These are phyloP conservation scores for Trachemys scripta DNA, from an alignment of 2,113 vertebrate species.

Conservation along the genomic window DNA sequence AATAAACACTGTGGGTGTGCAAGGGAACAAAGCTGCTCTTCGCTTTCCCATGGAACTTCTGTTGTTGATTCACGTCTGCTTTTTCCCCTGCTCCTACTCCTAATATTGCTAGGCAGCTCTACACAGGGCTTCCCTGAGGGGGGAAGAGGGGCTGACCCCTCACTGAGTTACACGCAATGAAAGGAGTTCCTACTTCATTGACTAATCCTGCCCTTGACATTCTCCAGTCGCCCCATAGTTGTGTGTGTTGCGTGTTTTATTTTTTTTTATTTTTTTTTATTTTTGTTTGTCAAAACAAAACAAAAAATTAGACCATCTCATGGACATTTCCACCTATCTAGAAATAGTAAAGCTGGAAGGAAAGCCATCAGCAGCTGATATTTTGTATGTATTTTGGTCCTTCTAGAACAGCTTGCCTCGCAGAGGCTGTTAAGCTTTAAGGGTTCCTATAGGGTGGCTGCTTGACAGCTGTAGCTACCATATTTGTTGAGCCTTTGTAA, in stretches of 20 bases:
- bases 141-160: not conserved
- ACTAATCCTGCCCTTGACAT: not conserved
- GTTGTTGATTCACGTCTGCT: not conserved
- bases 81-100: not conserved
- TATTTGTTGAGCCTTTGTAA: not conserved
- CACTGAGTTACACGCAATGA: not conserved
- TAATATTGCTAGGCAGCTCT: not conserved
- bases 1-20: not conserved
- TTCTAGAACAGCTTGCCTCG: conserved; percentile 43
- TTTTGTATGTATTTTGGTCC: conserved; percentile 74
- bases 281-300: conserved; percentile 70
- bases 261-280: conserved; percentile 33
- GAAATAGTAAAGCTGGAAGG: conserved; percentile 71
- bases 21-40: not conserved
- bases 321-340: conserved; percentile 74
- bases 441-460: not conserved
- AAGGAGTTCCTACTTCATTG: conserved; percentile 7
- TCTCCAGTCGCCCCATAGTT: conserved; percentile 40
- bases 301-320: conserved; percentile 68
- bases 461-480: conserved; percentile 8
- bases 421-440: conserved; percentile 47
- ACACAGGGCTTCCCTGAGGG: not conserved
- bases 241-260: conserved; percentile 57
- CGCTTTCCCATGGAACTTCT: not conserved
- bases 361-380: conserved; percentile 51